Evolutionary conservation across 92 coral and sea anemone genomes (phyloP), one percentile per base, ranked within the genome.

Genomic region (Actinostola sp.): DNA sequence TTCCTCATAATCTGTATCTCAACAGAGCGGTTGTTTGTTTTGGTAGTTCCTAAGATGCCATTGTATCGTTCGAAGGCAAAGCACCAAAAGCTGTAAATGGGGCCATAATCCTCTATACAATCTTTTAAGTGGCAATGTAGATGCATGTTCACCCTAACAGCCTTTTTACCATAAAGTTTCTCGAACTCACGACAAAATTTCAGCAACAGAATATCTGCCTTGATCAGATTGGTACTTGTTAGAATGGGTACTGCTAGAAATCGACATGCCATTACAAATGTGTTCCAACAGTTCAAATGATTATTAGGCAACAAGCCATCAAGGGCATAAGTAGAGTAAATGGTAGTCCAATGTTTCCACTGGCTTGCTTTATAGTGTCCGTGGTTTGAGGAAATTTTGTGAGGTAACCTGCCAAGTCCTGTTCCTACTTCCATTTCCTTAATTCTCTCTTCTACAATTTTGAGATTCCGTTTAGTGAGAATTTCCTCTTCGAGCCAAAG

Each of bases 1-100:
- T 68, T 77, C 8, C 83, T 28, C 83, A 77, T 77, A 1, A 77
- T 5, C 14, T 77, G 76, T 43, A 44, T 50, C 43, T 77, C 83
- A 11, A 77, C 59, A 16, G 83, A 30, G 15, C 83, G 41, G 8
- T 77, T 68, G 49, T 66, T 67, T 4, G 77, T 58, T 16, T 30
- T 9, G 2, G 38, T 70, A 16, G 3, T 52, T 33, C 78, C 84
- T 26, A 65, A 42, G 28, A 73, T 61, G 2, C 87, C 81, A 59
- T 73, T 82, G 24, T 32, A 67, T 6, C 73, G 57, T 28, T 81
- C 86, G 59, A 81, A 81, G 16, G 63, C 70, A n/a, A 58, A 81
- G 28, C 86, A 81, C 76, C 80, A 81, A 60, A 81, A 81, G 24
- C 74, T 72, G 28, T 72, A 57, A 19, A 81, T 66, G 0, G 86